Base-by-base conservation (phyloP, 53 echinoderm and acorn worm genomes). In the Actinopyga echinites region DNA sequence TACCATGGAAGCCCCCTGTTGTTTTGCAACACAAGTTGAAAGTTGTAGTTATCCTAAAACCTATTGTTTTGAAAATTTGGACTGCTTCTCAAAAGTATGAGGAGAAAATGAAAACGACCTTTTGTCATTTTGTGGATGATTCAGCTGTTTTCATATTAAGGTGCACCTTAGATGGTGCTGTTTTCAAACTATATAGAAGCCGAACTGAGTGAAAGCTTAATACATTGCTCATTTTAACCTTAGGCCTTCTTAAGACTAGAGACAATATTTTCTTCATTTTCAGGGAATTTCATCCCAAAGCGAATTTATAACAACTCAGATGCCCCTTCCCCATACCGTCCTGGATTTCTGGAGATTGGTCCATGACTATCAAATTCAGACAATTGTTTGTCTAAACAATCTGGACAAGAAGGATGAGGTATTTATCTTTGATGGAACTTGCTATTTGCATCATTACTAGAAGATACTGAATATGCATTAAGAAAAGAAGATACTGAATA, bases 331-430 rank as follows among this genome's bases (percentile, higher is more conserved):
- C 5, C 83, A 86, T 75, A 95, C 95, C 19, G 71, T 93, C 9
- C 43, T 89, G 5, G 91, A 95, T 38, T 95, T 95, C 77, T 95
- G 93, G 95, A 61, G 89, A 29, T 79, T 95, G 79, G 82, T 95
- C 67, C 93, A 95, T 59, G 95, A 95, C 58, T 95, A 95, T 66
- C 91, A 91, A 20, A 80, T 89, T 0, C 83, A 89, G 11, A 75
- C 83, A 8, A 89, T 95, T 38, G 93, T 93, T 83, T 91, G 91
- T 91, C 58, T 95, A 53, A 95, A 95, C 53, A 69, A 87, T 13
- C 75, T 91, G 24, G 92, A 90, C 52, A 75, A 71, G 33, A 53
- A 71, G 13, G 95, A 95, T 61, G 57, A 81, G 65, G 94, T 94
- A 61, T 80, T 83, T 62, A 57, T 22, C 1, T 49, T 49, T 0